Evolutionary conservation across 2,888 invertebrate genomes (phyloP).

Genomic region (Volucella inanis): DNA sequence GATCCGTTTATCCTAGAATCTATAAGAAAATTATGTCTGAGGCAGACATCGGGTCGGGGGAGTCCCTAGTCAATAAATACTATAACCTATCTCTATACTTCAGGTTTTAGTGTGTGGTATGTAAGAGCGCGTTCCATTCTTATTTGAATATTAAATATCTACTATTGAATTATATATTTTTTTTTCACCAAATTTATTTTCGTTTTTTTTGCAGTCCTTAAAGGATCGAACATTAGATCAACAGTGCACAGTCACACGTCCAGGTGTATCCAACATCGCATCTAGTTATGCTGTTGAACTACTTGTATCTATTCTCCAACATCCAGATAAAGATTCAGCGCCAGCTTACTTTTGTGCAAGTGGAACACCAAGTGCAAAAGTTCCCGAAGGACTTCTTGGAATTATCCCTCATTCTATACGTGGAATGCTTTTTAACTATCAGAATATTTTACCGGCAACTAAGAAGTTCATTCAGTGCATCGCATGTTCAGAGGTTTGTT

Average conservation of each 20-base stretch:
- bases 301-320: constrained; percentile 92
- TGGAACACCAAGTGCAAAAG: constrained; percentile 77
- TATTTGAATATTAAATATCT: too few species aligned
- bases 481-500: constrained; percentile 90
- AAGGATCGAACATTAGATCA: constrained; percentile 97
- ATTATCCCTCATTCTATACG: constrained; percentile 96
- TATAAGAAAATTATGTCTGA: too few species aligned
- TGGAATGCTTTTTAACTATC: constrained; percentile 93
- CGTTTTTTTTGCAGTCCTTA: constrained; percentile 87
- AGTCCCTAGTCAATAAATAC: too few species aligned
- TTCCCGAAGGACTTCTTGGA: constrained; percentile 88
- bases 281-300: constrained; percentile 96
- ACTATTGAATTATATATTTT: not conserved
- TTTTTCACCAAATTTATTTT: constrained; percentile 21
- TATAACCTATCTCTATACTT: too few species aligned
- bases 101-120: too few species aligned
- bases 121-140: too few species aligned
- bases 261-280: constrained; percentile 95
- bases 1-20: too few species aligned
- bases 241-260: constrained; percentile 98
- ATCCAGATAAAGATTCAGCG: constrained; percentile 87
- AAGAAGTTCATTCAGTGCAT: constrained; percentile 94
- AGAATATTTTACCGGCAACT: constrained; percentile 92
- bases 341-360: constrained; percentile 85
- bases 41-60: too few species aligned